Evolutionary conservation across 2,888 invertebrate genomes (phyloP), one percentile per base, ranked within the genome.

Genomic region (Cephus rjabovi): DNA sequence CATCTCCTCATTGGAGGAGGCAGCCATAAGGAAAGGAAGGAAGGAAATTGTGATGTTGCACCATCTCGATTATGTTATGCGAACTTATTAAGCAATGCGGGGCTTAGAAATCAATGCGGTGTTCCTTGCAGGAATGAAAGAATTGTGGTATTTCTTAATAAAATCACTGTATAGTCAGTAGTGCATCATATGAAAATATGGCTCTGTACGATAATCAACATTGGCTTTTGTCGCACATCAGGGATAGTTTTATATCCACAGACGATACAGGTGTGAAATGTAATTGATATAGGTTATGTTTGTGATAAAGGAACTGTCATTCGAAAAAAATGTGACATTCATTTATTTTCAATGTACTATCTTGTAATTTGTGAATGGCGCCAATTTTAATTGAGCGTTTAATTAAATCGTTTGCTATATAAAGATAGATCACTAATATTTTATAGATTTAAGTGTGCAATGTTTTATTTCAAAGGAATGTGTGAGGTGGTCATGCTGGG

Each of bases 121-220:
- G 23, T 23, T 56, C 40, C 23, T 56, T 23, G 15, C 40, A 15
- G 40, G 23, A 23, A 56, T 56, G 40, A 56, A 23, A 56, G 23
- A 56, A 56, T 56, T 56, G 23, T 56, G 40, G 40, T 6, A 56
- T 56, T 56, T 56, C 9, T 56, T 56, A 56, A 56, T 56, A 56
- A 15, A 56, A 56, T 56, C 9, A 23, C 23, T 23, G 9, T 56
- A 56, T 56, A 56, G 40, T 71, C 71, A 71, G 15, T 33, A 71
- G 31, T 33, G 71, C 71, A 74, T 37, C 37, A 33, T 71, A 73
- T 34, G 33, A 71, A 76, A 82, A 73, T 73, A 98, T 98, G 98
- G 98, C 98, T 84, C 95, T 98, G 83, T 98, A 98, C 92, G 98
- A 98, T 92, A 97, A 98, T 92, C 96, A 96, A 92, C 96, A 96